A percentile compares a stretch with the other conserved stretches of the same genome.
Conservation (phyloP, 2,113 vertebrate species). For the Ploceus nigricollis region DNA sequence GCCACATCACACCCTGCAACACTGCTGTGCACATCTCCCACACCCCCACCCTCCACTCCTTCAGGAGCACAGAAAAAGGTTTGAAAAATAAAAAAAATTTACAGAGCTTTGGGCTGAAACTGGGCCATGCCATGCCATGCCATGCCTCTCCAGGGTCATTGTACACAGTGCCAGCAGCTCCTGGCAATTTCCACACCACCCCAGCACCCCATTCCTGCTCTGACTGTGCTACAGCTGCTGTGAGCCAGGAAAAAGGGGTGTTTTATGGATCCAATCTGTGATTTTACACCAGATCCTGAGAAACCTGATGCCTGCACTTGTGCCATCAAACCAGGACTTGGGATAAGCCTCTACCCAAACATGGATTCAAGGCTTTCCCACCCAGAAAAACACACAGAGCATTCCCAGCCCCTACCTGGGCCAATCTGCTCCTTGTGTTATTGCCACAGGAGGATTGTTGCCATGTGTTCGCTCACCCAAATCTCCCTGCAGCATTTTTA, state of each 20-base stretch:
- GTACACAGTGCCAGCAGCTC: not conserved
- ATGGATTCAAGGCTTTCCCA: fast-evolving
- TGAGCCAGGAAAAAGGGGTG: not conserved
- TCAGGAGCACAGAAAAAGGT: not conserved
- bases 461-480: not conserved
- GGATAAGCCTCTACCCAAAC: not conserved
- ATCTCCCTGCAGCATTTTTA: conserved; percentile 54
- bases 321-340: not conserved
- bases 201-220: not conserved
- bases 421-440: not conserved
- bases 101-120: not conserved
- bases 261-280: not conserved
- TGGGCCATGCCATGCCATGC: not conserved
- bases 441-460: not conserved
- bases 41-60: not conserved
- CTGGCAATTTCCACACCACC: not conserved
- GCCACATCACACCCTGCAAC: not conserved
- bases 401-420: not conserved
- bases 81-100: not conserved
- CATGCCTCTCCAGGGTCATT: not conserved
- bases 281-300: not conserved
- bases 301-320: not conserved
- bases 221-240: not conserved
- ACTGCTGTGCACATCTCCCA: fast-evolving
- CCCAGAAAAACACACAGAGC: not conserved